Evolutionary conservation across 1,140 invertebrate genomes (phyloP).

Genomic region (Microplitis demolitor): DNA sequence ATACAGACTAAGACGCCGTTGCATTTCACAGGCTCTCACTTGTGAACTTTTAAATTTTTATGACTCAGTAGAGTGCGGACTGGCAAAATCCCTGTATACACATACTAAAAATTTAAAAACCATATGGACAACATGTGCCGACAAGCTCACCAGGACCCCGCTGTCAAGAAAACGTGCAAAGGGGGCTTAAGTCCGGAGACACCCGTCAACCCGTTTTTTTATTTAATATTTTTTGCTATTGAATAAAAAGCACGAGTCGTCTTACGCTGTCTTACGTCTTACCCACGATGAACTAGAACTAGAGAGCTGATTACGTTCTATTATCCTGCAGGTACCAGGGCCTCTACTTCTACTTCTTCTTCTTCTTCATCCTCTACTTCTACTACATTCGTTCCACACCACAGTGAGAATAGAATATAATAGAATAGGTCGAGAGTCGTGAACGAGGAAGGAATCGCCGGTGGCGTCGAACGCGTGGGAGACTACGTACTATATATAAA

Average conservation of each 20-base stretch:
- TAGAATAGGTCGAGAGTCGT: slow-evolving; percentile 7
- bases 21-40: neutral
- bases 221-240: too few species aligned
- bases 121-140: slow-evolving; percentile 22
- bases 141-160: neutral
- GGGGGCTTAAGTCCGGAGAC: too few species aligned
- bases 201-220: too few species aligned
- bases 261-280: neutral
- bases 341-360: neutral
- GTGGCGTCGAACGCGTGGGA: slow-evolving; percentile 27
- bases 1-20: too few species aligned
- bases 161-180: too few species aligned
- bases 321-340: neutral
- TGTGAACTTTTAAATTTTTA: neutral
- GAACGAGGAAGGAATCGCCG: slow-evolving; percentile 13
- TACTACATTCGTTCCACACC: too few species aligned
- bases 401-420: neutral
- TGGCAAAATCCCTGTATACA: neutral
- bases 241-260: neutral
- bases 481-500: slow-evolving; percentile 12
- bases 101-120: neutral
- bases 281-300: neutral
- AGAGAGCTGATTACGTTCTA: neutral
- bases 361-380: too few species aligned
- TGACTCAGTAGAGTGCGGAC: neutral